Evolutionary conservation across 2,797 vertebrate genomes (phyloP), one percentile per base, ranked within the genome.

Genomic region (Neostethus bicornis): DNA sequence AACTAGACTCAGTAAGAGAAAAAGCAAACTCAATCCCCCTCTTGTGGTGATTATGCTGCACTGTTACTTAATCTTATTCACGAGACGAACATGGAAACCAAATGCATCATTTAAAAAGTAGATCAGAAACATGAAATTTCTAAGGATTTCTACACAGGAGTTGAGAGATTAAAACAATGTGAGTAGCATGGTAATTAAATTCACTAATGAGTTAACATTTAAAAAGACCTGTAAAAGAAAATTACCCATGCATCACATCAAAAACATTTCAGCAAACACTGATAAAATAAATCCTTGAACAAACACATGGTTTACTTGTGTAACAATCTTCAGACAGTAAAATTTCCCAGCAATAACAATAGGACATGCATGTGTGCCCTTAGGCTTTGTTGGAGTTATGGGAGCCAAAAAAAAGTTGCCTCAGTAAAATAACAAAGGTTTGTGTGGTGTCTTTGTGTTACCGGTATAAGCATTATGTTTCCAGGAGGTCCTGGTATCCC

Each of bases 401-500:
- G 46, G 42, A 48, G 43, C 48, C 54, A 70, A 70, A 65, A 64
- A 70, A 43, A n/a, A n/a, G n/a, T 61, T 68, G 21, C 26, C 16
- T 29, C 13, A 72, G 60, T 65, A 66, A 51, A 54, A 51, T 28
- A 10, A 42, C 49, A 49, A 55, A 46, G 52, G 51, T 43, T 28
- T 37, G 7, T 5, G 23, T 45, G 11, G 62, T 41, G 5, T 51
- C 44, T 12, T 42, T 17, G 42, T 21, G 50, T 85, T 87, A 99
- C 97, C 51, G 96, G 97, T 69, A 98, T 71, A 92, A 98, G 93
- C 13, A 99, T 88, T 90, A 98, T 93, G 14, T 96, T 98, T 62
- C 97, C 97, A 2, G 97, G 94, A 3, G 95, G 96, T 48, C 97
- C 97, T 0, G 93, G 95, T 65, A 97, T 92, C 53, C 97, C 97